Evolutionary conservation across 2,113 vertebrate genomes (phyloP).

Genomic region (Serranochromis macrocephalus): DNA sequence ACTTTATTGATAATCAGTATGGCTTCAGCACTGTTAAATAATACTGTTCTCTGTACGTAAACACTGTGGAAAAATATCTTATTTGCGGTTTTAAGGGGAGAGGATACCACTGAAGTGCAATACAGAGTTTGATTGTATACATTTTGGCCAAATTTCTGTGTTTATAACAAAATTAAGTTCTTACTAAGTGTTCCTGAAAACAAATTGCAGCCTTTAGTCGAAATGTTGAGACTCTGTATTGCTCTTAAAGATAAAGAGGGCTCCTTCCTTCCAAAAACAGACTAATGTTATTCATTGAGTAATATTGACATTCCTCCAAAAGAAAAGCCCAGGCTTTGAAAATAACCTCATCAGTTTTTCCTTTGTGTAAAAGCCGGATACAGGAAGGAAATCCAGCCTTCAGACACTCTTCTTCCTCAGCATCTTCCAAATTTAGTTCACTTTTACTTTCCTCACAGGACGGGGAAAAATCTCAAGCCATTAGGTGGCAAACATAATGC

Average conservation of each 20-base stretch:
- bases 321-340: neutral
- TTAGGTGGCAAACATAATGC: neutral
- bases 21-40: conserved; percentile 58
- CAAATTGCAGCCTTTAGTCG: neutral
- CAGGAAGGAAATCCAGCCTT: conserved; percentile 12
- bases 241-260: neutral
- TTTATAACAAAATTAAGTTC: neutral
- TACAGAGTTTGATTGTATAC: neutral
- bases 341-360: neutral
- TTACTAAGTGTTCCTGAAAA: neutral
- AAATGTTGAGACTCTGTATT: neutral
- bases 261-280: neutral
- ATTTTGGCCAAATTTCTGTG: neutral
- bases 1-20: conserved; percentile 22
- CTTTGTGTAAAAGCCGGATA: conserved; percentile 14
- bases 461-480: neutral
- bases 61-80: conserved; percentile 8
- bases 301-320: neutral
- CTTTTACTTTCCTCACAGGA: neutral
- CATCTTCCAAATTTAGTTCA: neutral
- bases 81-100: neutral
- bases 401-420: neutral
- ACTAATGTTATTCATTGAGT: neutral
- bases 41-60: neutral
- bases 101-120: neutral